These are phyloP conservation scores for Gymnocephalus cernua DNA, from an alignment of 2,113 vertebrate genomes.

Conservation along the genomic window DNA sequence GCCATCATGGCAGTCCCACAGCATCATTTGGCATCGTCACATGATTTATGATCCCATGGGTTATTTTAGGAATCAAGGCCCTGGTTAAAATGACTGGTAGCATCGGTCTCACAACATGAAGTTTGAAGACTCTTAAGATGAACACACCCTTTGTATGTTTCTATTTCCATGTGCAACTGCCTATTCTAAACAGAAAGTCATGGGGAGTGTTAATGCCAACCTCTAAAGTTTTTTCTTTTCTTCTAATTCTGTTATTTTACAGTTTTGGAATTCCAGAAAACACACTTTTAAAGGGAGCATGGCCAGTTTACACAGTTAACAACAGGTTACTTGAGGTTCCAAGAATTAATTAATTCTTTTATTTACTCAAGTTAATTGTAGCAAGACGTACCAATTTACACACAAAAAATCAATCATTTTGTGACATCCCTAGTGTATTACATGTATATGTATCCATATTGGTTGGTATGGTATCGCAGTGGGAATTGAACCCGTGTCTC, in stretches of 20 bases:
- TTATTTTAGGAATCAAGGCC: conserved; percentile 1
- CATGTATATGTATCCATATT: neutral
- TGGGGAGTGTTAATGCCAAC: neutral
- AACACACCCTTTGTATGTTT: neutral
- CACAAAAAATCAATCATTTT: neutral
- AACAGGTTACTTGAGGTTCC: neutral
- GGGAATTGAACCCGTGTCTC: too few relatives aligned
- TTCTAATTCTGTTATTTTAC: neutral
- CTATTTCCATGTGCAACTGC: neutral
- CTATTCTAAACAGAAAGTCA: neutral
- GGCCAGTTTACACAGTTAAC: neutral
- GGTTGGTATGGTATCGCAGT: too few relatives aligned
- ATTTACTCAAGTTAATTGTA: neutral
- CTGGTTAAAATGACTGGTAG: neutral
- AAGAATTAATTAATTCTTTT: neutral
- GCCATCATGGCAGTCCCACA: neutral
- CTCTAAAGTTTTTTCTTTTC: neutral
- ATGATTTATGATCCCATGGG: neutral
- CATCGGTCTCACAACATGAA: neutral
- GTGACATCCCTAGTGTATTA: neutral
- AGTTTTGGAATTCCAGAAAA: neutral
- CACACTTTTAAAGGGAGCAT: neutral
- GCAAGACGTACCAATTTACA: too few relatives aligned
- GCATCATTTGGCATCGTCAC: conserved; percentile 4
- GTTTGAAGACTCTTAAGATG: neutral